Conservation (phyloP, 1,140 invertebrate genomes). For the Caenorhabditis briggsae region DNA sequence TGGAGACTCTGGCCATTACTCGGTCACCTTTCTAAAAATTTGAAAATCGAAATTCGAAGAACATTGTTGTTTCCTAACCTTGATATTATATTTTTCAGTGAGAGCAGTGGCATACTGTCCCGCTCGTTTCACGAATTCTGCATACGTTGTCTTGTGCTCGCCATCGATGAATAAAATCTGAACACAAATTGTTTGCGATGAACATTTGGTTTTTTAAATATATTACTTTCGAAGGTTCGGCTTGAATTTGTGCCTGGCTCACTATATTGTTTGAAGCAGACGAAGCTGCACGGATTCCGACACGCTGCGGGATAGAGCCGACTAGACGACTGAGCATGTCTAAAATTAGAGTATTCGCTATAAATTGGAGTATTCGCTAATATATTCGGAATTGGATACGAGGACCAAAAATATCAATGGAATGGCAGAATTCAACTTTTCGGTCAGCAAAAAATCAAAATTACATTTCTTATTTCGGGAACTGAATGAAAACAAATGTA, state of each 20-base stretch:
- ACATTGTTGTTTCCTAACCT: slow-evolving; percentile 42
- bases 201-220: neutral
- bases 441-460: too few relatives aligned
- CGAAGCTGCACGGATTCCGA: neutral
- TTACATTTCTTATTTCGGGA: neutral
- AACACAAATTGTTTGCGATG: neutral
- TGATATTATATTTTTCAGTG: slow-evolving; percentile 69
- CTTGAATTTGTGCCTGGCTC: slow-evolving; percentile 12
- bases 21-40: slow-evolving; percentile 75
- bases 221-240: slow-evolving; percentile 31
- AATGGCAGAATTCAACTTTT: too few relatives aligned
- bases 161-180: slow-evolving; percentile 68
- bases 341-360: neutral
- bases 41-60: slow-evolving; percentile 51
- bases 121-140: slow-evolving; percentile 67
- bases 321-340: slow-evolving; percentile 25
- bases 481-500: slow-evolving; percentile 16
- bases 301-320: neutral
- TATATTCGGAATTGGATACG: neutral
- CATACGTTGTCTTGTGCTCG: slow-evolving; percentile 65
- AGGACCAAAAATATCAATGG: neutral
- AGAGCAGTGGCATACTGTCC: slow-evolving; percentile 71
- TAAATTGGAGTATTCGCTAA: too few relatives aligned
- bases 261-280: slow-evolving; percentile 45
- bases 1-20: slow-evolving; percentile 72